Evolutionary conservation across 1,140 invertebrate species (phyloP).

Genomic region (Metopolophium dirhodum): DNA sequence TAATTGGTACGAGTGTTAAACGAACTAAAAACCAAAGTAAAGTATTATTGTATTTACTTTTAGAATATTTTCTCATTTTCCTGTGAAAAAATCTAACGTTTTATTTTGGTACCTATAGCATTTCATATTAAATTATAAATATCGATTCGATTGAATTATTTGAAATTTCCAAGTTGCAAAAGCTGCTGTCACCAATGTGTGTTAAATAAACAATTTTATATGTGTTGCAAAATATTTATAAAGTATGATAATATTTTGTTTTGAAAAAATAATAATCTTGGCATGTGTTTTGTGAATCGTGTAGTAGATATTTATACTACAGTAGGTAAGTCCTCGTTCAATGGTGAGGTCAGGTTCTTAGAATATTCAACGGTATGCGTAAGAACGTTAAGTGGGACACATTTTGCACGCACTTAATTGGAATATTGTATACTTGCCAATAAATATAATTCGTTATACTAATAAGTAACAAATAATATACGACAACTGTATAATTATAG

Average conservation of each 20-base stretch:
- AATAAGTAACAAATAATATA: neutral
- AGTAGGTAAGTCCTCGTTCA: too few species aligned
- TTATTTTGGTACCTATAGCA: neutral
- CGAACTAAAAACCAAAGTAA: neutral
- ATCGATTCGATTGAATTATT: neutral
- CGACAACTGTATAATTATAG: neutral
- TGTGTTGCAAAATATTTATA: neutral
- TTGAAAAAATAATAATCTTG: neutral
- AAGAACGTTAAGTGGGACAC: too few species aligned
- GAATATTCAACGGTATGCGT: too few species aligned
- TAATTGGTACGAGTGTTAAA: neutral
- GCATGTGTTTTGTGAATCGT: neutral
- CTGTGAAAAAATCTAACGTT: neutral
- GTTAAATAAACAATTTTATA: neutral
- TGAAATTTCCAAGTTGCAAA: neutral
- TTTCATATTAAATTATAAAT: neutral
- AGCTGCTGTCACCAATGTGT: neutral
- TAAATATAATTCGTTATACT: too few species aligned
- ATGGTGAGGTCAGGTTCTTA: too few species aligned
- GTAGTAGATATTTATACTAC: neutral
- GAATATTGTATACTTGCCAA: too few species aligned
- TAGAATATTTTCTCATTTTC: neutral
- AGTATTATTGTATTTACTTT: neutral
- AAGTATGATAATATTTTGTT: neutral
- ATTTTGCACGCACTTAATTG: too few species aligned